Evolutionary conservation across 1,140 invertebrate species (phyloP).

Genomic region (Cecropterus lyciades): DNA sequence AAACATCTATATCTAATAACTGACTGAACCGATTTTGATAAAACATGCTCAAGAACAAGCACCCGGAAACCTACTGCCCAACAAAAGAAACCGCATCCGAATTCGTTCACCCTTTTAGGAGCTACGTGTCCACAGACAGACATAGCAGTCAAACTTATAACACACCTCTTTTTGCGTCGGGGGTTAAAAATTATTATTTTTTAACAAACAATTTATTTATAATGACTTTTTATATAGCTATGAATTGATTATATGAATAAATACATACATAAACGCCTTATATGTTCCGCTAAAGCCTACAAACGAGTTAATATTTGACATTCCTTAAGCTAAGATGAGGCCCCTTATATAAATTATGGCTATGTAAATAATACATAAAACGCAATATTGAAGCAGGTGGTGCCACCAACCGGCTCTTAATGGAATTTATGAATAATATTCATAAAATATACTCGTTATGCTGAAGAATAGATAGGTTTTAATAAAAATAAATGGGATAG

Average conservation of each 20-base stretch:
- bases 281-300: neutral
- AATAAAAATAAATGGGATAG: neutral
- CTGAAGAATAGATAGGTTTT: neutral
- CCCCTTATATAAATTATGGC: conserved; percentile 5
- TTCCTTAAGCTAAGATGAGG: conserved; percentile 2
- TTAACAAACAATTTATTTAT: no score
- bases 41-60: no score
- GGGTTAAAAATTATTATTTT: no score
- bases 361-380: conserved; percentile 50
- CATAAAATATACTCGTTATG: conserved; percentile 1
- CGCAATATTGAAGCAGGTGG: conserved; percentile 43
- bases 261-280: neutral
- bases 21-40: no score
- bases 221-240: neutral
- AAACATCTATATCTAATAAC: no score
- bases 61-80: no score
- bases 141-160: no score
- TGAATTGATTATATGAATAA: neutral
- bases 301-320: conserved; percentile 1
- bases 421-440: conserved; percentile 37
- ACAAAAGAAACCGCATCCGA: no score
- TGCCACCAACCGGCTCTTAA: conserved; percentile 25
- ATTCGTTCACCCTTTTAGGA: no score
- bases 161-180: no score
- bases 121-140: no score